These are phyloP conservation scores for Actinia equina DNA, from an alignment of 64 coral and sea anemone species.

Conservation along the genomic window DNA sequence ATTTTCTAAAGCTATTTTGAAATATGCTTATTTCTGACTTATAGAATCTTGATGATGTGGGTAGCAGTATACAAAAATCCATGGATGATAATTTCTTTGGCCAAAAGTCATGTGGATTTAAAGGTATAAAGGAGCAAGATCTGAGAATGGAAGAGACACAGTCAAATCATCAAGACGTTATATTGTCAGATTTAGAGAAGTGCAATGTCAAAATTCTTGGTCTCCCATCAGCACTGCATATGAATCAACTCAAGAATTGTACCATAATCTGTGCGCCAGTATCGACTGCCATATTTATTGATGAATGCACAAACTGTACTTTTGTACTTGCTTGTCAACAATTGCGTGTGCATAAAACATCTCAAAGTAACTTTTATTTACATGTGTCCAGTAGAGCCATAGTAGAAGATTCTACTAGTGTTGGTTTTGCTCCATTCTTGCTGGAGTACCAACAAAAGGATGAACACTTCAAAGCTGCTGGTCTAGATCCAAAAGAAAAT, in stretches of 20 bases:
- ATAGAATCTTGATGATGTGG: background rate
- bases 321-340: slow-evolving; percentile 97
- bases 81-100: background rate
- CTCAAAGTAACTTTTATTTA: slow-evolving; percentile 71
- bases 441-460: slow-evolving; percentile 64
- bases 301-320: slow-evolving; percentile 74
- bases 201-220: slow-evolving; percentile 78
- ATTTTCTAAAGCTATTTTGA: background rate
- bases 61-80: background rate
- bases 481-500: slow-evolving; percentile 69
- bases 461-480: slow-evolving; percentile 58
- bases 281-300: slow-evolving; percentile 72
- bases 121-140: slow-evolving; percentile 26
- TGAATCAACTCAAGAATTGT: slow-evolving; percentile 70
- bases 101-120: slow-evolving; percentile 38
- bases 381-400: slow-evolving; percentile 93
- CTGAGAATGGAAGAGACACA: slow-evolving; percentile 51
- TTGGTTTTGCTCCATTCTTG: slow-evolving; percentile 91
- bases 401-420: slow-evolving; percentile 79
- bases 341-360: slow-evolving; percentile 76
- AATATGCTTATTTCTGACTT: background rate
- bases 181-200: slow-evolving; percentile 58
- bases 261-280: slow-evolving; percentile 85
- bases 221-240: slow-evolving; percentile 60
- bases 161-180: slow-evolving; percentile 71